These are phyloP conservation scores for Hemibagrus guttatus DNA, from an alignment of 2,797 vertebrate species.

Conservation along the genomic window DNA sequence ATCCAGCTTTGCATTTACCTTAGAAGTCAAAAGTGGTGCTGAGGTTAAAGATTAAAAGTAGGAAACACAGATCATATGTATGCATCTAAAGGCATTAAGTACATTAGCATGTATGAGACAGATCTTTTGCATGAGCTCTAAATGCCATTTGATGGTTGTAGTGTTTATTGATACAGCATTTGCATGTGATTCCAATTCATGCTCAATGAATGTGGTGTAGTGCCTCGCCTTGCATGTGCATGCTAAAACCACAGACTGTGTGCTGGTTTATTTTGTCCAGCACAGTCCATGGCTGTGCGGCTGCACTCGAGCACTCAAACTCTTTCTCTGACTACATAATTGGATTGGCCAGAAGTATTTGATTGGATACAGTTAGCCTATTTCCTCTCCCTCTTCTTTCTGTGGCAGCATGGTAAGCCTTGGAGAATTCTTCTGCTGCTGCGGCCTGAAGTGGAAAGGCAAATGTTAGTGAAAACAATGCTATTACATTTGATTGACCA, in stretches of 20 bases:
- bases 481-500: slow-evolving; percentile 42
- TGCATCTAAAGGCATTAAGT: background rate
- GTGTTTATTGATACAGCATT: slow-evolving; percentile 57
- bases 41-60: background rate
- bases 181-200: slow-evolving; percentile 20
- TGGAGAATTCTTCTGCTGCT: slow-evolving; percentile 13
- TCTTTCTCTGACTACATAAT: slow-evolving; percentile 64
- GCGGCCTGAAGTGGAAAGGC: slow-evolving; percentile 53
- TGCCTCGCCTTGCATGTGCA: slow-evolving; percentile 27
- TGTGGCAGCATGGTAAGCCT: slow-evolving; percentile 47
- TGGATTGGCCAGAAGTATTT: slow-evolving; percentile 67
- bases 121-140: slow-evolving; percentile 2
- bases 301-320: slow-evolving; percentile 65
- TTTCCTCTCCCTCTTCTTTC: slow-evolving; percentile 63
- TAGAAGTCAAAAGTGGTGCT: slow-evolving; percentile 5
- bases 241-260: slow-evolving; percentile 51
- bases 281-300: slow-evolving; percentile 27
- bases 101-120: background rate
- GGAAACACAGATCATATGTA: no score
- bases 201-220: no score
- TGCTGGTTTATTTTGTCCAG: slow-evolving; percentile 52
- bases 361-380: slow-evolving; percentile 72
- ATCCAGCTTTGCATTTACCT: slow-evolving; percentile 10
- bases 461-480: slow-evolving; percentile 55
- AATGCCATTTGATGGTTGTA: slow-evolving; percentile 15